These are phyloP conservation scores for Acleris sparsana DNA, from an alignment of 2,888 invertebrate species.

Conservation along the genomic window DNA sequence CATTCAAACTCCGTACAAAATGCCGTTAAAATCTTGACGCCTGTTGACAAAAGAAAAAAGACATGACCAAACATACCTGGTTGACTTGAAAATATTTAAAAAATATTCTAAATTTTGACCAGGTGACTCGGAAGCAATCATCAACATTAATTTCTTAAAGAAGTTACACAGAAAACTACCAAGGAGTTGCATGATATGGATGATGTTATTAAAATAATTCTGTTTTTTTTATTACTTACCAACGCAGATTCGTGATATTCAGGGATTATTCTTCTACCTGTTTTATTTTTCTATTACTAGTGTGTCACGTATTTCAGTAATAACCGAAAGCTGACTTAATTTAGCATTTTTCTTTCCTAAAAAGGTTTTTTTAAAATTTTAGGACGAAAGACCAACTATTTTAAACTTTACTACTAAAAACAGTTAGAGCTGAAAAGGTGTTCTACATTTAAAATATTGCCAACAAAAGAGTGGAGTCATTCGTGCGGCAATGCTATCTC, in stretches of 20 bases:
- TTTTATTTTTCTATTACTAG: not conserved
- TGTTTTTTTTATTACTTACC: too few relatives aligned
- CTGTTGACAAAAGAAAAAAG: constrained; percentile 26
- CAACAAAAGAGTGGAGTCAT: constrained; percentile 22
- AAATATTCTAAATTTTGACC: too few relatives aligned
- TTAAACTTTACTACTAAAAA: too few relatives aligned
- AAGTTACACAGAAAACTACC: too few relatives aligned
- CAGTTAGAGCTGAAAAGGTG: constrained; percentile 10
- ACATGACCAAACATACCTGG: not conserved
- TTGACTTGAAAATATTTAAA: not conserved
- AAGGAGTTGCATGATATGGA: too few relatives aligned
- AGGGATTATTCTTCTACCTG: not conserved
- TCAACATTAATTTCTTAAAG: too few relatives aligned
- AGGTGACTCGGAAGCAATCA: too few relatives aligned
- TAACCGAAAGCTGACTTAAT: not conserved
- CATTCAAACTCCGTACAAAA: constrained; percentile 42
- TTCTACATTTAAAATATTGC: constrained; percentile 20
- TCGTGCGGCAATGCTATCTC: constrained; percentile 28
- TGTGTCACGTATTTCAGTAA: not conserved
- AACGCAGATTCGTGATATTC: too few relatives aligned
- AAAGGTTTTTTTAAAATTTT: not conserved
- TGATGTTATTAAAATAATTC: too few relatives aligned
- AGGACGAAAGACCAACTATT: too few relatives aligned
- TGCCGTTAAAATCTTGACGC: constrained; percentile 27
- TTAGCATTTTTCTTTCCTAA: not conserved